Conservation (phyloP, 2,113 vertebrate species). For the Xenus cinereus region DNA sequence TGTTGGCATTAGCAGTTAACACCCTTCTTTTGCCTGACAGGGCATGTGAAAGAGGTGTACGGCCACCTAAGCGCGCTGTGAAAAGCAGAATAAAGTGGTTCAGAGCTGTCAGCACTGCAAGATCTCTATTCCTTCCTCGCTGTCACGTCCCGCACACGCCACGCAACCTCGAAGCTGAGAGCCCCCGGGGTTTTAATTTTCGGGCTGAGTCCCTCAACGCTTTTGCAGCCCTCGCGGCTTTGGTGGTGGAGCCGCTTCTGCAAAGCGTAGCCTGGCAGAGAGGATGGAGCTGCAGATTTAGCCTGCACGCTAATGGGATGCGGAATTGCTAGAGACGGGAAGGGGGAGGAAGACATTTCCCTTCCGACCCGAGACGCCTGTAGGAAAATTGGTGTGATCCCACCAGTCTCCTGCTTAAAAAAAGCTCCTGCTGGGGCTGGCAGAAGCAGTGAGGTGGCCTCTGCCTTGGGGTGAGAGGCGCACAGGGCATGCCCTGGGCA, state of each 20-base stretch:
- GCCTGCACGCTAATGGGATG: neutral
- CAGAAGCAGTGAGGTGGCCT: neutral
- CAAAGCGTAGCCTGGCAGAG: neutral
- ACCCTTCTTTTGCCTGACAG: neutral
- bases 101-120: neutral
- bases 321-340: neutral
- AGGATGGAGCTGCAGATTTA: neutral
- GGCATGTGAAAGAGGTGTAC: neutral
- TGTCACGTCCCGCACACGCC: fast-evolving
- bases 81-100: constrained; percentile 1
- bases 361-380: neutral
- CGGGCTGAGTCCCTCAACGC: neutral
- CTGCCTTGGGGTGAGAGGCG: fast-evolving
- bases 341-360: neutral
- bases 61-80: neutral
- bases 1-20: constrained; percentile 22
- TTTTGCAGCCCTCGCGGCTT: neutral
- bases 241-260: neutral
- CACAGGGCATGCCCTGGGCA: fast-evolving
- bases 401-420: neutral
- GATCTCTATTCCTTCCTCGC: neutral
- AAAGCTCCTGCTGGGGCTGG: neutral
- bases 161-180: neutral
- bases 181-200: neutral
- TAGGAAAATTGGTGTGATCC: neutral